Evolutionary conservation across 37 sponge, comb jelly and placozoan species (phyloP).

Genomic region (Halisarca cf. caerulea): DNA sequence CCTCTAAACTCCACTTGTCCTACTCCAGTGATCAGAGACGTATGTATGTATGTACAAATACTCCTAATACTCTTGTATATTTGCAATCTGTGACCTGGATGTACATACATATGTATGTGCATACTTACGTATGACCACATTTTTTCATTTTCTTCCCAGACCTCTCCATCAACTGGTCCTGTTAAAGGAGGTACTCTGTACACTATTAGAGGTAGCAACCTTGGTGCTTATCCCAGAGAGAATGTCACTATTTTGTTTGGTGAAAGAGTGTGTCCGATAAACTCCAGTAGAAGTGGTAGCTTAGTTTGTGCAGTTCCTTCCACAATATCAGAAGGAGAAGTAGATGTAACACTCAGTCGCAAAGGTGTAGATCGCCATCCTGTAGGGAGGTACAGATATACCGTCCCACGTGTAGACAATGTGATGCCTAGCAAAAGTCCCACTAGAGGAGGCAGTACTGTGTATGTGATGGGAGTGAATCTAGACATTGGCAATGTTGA

Average conservation of each 20-base stretch:
- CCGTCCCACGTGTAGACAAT: slow-evolving; percentile 35
- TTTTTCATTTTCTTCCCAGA: slow-evolving; percentile 7
- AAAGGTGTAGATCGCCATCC: neutral
- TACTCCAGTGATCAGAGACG: too few relatives aligned
- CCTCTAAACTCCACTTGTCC: slow-evolving; percentile 17
- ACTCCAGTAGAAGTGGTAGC: neutral
- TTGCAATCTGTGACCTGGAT: too few relatives aligned
- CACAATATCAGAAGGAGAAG: neutral
- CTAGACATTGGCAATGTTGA: slow-evolving; percentile 40
- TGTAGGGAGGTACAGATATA: neutral
- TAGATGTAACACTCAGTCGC: neutral
- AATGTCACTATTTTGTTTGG: slow-evolving; percentile 55
- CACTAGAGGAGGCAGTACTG: slow-evolving; percentile 59
- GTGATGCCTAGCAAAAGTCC: slow-evolving; percentile 65
- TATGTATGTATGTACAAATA: too few relatives aligned
- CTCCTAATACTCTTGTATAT: too few relatives aligned
- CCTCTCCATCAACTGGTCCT: slow-evolving; percentile 74
- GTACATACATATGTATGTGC: too few relatives aligned
- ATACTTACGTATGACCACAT: neutral
- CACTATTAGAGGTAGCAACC: slow-evolving; percentile 72
- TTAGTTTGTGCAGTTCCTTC: neutral
- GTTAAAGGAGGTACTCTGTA: slow-evolving; percentile 73
- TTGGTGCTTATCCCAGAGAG: slow-evolving; percentile 52
- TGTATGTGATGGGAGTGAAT: slow-evolving; percentile 71
- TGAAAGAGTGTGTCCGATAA: slow-evolving; percentile 39